Evolutionary conservation across 2,113 vertebrate species (phyloP).

Genomic region (Petrocephalus zakoni): DNA sequence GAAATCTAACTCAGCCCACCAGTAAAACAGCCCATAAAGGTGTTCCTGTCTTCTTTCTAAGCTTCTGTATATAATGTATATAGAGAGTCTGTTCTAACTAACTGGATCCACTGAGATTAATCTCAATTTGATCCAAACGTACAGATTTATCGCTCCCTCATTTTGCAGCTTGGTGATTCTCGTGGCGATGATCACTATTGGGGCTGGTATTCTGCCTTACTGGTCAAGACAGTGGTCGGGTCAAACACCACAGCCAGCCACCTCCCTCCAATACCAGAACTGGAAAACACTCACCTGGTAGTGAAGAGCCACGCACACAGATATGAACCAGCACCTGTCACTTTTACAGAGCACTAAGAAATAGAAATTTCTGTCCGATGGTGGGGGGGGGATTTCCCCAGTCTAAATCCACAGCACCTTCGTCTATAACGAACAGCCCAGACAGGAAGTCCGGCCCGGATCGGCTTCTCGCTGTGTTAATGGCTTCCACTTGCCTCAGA

Average conservation of each 20-base stretch:
- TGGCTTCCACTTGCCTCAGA: slow-evolving; percentile 2
- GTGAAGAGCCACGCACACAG: background rate
- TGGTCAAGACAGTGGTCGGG: background rate
- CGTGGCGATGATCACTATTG: background rate
- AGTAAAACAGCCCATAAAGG: background rate
- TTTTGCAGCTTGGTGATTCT: background rate
- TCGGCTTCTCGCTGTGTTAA: background rate
- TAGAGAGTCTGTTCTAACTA: background rate
- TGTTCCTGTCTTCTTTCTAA: background rate
- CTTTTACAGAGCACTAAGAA: background rate
- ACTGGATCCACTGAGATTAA: background rate
- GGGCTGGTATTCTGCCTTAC: background rate
- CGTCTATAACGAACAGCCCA: background rate
- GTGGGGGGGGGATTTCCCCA: background rate
- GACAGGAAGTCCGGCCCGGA: background rate
- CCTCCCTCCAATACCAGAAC: background rate
- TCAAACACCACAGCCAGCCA: background rate
- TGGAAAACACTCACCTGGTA: background rate
- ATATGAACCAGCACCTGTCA: background rate
- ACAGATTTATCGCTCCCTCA: background rate
- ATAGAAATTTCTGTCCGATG: background rate
- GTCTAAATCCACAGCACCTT: background rate
- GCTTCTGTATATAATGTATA: too few species aligned
- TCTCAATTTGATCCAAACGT: background rate
- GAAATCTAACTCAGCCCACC: background rate